Conservation (phyloP, 2,888 invertebrate genomes). For the Anthrax anthrax region DNA sequence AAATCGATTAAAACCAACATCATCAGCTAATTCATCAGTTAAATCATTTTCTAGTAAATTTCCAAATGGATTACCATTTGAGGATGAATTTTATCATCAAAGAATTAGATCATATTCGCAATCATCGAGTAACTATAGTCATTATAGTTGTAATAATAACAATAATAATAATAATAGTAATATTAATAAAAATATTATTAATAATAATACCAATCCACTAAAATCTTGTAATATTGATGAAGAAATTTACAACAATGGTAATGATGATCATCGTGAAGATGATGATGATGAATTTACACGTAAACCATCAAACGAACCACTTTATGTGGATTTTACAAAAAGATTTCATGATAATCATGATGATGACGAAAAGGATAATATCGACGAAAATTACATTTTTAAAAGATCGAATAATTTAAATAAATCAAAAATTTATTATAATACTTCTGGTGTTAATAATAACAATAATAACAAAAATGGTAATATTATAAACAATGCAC, state of each 20-base stretch:
- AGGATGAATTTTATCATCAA: slow-evolving; percentile 27
- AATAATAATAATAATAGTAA: slow-evolving; percentile 1
- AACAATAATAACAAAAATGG: background rate
- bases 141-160: slow-evolving; percentile 22
- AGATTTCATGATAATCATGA: slow-evolving; percentile 16
- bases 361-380: background rate
- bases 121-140: slow-evolving; percentile 33
- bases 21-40: slow-evolving; percentile 22
- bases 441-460: no score
- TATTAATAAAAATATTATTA: slow-evolving; percentile 1
- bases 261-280: slow-evolving; percentile 9
- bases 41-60: slow-evolving; percentile 32
- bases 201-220: background rate
- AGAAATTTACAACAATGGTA: slow-evolving; percentile 2
- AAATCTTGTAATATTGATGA: slow-evolving; percentile 4
- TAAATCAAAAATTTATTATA: no score
- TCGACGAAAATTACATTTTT: background rate
- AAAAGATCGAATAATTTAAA: background rate
- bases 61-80: slow-evolving; percentile 33
- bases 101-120: slow-evolving; percentile 25
- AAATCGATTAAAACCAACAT: slow-evolving; percentile 6
- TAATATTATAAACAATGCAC: no score
- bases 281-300: slow-evolving; percentile 31
- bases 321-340: slow-evolving; percentile 35
- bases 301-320: slow-evolving; percentile 31